These are phyloP conservation scores for Phoenicopterus ruber DNA, from an alignment of 2,113 vertebrate species.

Conservation along the genomic window DNA sequence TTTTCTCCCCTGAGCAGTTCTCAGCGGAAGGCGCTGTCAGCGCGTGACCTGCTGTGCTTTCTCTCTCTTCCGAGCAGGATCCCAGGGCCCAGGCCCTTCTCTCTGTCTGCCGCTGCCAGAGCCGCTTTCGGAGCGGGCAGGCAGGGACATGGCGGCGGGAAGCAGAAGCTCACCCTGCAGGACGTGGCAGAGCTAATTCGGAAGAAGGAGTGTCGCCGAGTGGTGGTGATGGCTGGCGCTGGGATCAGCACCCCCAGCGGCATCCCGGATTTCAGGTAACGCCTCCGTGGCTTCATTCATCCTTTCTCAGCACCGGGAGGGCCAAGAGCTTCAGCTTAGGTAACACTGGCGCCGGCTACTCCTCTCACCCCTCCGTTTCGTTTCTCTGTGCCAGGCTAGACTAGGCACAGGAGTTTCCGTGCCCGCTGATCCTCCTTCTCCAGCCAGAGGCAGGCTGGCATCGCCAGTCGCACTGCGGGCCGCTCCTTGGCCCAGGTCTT, in stretches of 20 bases:
- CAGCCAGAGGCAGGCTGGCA: background rate
- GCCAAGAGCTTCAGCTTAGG: background rate
- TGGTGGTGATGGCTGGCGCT: conserved; percentile 91
- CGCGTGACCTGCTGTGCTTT: background rate
- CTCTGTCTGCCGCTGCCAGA: background rate
- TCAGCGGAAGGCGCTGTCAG: too few species aligned
- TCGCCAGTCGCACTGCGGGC: background rate
- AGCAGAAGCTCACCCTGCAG: conserved; percentile 69
- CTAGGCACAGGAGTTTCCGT: background rate
- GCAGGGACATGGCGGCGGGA: conserved; percentile 2
- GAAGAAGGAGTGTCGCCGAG: conserved; percentile 66
- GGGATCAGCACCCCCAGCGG: conserved; percentile 95
- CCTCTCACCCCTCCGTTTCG: background rate
- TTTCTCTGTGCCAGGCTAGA: background rate
- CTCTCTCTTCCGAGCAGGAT: background rate
- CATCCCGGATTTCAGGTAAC: conserved; percentile 92
- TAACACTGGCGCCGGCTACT: background rate
- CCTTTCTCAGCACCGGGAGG: background rate
- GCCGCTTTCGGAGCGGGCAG: background rate
- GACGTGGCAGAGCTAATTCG: conserved; percentile 75
- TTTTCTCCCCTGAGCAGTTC: background rate
- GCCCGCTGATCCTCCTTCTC: background rate
- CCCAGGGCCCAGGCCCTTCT: conserved; percentile 14
- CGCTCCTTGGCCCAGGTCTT: background rate
- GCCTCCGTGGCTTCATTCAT: accelerated